Conservation (phyloP, 2,888 invertebrate species). For the Hymenopus coronatus region DNA sequence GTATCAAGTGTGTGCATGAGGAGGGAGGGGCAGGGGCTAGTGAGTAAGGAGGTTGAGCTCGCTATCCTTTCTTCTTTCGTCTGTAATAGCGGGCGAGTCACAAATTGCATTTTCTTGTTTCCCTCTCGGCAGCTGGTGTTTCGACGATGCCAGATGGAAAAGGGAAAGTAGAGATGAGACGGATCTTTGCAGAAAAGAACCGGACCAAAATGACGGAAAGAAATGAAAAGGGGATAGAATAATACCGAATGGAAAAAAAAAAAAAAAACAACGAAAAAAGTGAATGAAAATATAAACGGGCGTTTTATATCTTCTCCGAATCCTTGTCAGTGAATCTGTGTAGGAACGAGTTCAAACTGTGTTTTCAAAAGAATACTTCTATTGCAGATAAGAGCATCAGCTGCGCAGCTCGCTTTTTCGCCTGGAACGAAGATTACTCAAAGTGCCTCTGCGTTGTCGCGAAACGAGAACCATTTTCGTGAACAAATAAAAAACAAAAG, state of each 20-base stretch:
- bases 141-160: constrained; percentile 14
- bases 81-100: constrained; percentile 18
- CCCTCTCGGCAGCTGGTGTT: constrained; percentile 27
- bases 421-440: background rate
- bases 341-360: background rate
- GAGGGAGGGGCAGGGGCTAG: background rate
- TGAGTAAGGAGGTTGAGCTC: background rate
- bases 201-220: background rate
- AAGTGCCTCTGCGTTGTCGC: background rate
- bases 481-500: too few relatives aligned
- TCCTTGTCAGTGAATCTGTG: constrained; percentile 15
- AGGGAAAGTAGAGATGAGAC: constrained; percentile 4
- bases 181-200: background rate
- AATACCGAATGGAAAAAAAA: background rate
- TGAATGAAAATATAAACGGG: constrained; percentile 25
- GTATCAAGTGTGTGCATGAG: background rate
- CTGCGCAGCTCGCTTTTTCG: background rate
- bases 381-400: background rate
- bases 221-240: background rate
- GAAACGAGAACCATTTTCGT: background rate
- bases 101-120: constrained; percentile 34
- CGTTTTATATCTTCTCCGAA: constrained; percentile 14
- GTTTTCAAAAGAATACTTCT: background rate
- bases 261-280: background rate
- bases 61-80: background rate